These are phyloP conservation scores for Morus bassanus DNA, from an alignment of 2,797 vertebrate genomes.

Conservation along the genomic window DNA sequence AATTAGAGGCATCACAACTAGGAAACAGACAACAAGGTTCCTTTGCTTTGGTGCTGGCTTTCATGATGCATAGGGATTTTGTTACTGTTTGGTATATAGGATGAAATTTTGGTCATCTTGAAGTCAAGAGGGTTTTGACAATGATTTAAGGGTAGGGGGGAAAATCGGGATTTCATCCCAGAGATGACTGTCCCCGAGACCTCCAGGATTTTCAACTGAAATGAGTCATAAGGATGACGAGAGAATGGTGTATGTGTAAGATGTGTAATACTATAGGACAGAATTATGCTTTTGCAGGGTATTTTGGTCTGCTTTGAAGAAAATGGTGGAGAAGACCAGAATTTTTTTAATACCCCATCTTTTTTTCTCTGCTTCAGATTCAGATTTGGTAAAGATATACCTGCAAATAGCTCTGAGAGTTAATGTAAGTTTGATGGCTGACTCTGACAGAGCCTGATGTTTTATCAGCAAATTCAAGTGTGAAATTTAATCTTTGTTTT, in stretches of 20 bases:
- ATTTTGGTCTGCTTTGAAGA: background rate
- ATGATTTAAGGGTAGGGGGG: background rate
- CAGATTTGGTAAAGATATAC: background rate
- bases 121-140: background rate
- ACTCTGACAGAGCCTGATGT: background rate
- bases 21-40: background rate
- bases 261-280: background rate
- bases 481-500: constrained; percentile 30
- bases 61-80: background rate
- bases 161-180: background rate
- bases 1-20: background rate
- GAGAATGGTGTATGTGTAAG: background rate
- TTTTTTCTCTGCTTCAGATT: background rate
- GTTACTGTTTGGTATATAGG: background rate
- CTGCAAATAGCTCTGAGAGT: background rate
- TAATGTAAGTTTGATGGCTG: background rate
- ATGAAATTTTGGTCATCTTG: background rate
- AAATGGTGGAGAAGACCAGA: background rate
- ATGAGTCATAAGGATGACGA: background rate
- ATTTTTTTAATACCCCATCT: background rate
- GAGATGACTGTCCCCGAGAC: background rate
- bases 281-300: background rate
- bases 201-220: background rate
- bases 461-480: constrained; percentile 39
- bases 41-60: background rate